Evolutionary conservation across 2,797 vertebrate species (phyloP).

Genomic region (Phyllotis vaccarum): DNA sequence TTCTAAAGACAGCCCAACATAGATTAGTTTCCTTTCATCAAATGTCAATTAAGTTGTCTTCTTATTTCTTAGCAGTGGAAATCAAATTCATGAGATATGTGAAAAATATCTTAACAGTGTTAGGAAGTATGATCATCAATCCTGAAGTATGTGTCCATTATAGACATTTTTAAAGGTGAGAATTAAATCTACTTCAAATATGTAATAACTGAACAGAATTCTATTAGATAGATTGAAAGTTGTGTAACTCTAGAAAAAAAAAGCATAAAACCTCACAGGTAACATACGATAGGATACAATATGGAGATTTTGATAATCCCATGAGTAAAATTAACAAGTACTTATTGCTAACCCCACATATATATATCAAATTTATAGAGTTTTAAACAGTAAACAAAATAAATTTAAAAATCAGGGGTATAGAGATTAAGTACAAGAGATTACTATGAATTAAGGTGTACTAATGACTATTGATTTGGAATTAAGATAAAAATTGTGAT

Average conservation of each 20-base stretch:
- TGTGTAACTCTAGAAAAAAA: neutral
- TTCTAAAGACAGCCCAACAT: neutral
- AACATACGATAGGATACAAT: neutral
- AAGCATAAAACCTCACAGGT: neutral
- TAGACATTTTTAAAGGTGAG: slow-evolving; percentile 43
- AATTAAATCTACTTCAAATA: neutral
- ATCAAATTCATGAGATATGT: neutral
- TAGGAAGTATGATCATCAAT: neutral
- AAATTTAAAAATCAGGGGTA: neutral
- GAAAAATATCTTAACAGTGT: neutral
- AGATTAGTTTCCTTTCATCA: neutral
- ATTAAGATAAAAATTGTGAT: neutral
- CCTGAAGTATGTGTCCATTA: neutral
- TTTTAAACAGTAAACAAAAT: neutral
- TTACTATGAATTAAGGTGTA: neutral
- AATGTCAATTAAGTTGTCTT: neutral
- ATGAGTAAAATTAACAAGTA: neutral
- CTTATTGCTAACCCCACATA: neutral
- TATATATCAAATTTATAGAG: neutral
- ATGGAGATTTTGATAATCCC: neutral
- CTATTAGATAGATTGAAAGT: neutral
- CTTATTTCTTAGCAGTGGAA: no score
- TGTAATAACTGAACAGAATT: neutral
- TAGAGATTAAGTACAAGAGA: neutral
- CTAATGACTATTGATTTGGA: neutral